Percentiles rank a stretch among this genome's conserved stretches.
These are phyloP conservation scores for Amblyraja radiata DNA, from an alignment of 2,797 vertebrate genomes.

Conservation along the genomic window DNA sequence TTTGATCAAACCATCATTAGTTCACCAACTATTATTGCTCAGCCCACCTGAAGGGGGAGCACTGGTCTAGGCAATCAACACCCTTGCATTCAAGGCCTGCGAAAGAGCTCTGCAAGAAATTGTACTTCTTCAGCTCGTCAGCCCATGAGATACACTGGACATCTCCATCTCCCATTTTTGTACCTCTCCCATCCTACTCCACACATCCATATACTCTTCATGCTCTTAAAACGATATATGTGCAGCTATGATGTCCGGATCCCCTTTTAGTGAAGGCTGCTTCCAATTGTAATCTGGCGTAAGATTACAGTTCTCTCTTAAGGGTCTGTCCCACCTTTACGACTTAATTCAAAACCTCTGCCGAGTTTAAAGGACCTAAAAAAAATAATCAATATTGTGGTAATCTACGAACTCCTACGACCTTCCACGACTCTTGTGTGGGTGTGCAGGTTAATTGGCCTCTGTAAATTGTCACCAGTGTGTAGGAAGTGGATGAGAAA, in stretches of 20 bases:
- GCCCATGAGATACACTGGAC: background rate
- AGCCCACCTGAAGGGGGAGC: background rate
- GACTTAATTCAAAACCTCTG: too few species aligned
- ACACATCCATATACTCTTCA: background rate
- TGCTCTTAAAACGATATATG: background rate
- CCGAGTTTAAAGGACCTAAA: too few species aligned
- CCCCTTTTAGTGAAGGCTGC: background rate
- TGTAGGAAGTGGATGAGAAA: too few species aligned
- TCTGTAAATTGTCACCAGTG: too few species aligned
- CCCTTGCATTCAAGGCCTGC: too few species aligned
- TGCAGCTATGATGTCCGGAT: background rate
- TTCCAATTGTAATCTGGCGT: background rate
- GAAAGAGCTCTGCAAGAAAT: background rate
- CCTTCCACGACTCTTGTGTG: too few species aligned
- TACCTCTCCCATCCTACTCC: too few species aligned
- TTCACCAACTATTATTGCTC: background rate
- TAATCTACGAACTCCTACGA: too few species aligned
- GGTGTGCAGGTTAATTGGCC: too few species aligned
- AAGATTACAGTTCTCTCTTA: background rate
- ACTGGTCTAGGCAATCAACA: background rate
- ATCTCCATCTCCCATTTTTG: background rate
- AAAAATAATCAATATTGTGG: too few species aligned
- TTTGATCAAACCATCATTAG: background rate
- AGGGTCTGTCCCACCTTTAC: too few species aligned
- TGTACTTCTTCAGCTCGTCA: background rate